phyloP scores from a whole-genome alignment of 2,888 invertebrate species.

The Hartigia nigra region DNA sequence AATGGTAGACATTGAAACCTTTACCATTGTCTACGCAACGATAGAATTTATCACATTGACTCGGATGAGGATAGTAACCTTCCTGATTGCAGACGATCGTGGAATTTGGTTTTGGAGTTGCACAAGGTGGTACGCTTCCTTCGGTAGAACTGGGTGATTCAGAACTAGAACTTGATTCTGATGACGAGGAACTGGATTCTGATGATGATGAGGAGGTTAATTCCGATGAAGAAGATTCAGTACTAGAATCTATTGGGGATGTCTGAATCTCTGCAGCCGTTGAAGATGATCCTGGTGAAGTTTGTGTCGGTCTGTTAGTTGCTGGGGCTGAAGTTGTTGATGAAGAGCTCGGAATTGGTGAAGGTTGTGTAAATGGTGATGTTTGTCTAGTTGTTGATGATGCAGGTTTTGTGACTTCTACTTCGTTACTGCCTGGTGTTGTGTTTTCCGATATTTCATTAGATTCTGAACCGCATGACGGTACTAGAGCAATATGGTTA shows the following conservation, averaged over 20 bases:
- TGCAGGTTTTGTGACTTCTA: constrained; percentile 20
- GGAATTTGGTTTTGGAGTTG: constrained; percentile 43
- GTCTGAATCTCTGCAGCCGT: not conserved
- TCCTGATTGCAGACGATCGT: constrained; percentile 67
- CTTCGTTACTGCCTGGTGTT: constrained; percentile 26
- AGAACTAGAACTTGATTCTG: constrained; percentile 15
- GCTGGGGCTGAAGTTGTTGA: constrained; percentile 10
- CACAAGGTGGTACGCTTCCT: constrained; percentile 29
- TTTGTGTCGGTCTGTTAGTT: constrained; percentile 18
- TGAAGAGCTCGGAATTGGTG: constrained; percentile 8
- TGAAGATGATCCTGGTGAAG: constrained; percentile 14
- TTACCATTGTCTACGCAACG: constrained; percentile 75
- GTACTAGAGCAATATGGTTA: constrained; percentile 69
- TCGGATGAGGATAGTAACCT: constrained; percentile 74
- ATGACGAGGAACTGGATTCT: constrained; percentile 14
- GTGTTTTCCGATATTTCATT: constrained; percentile 15
- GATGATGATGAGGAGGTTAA: constrained; percentile 18
- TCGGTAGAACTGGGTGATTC: constrained; percentile 23
- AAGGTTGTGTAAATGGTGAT: constrained; percentile 7
- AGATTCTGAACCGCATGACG: constrained; percentile 38
- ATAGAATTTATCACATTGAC: constrained; percentile 74
- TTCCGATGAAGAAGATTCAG: constrained; percentile 15
- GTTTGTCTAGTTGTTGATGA: constrained; percentile 22
- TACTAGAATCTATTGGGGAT: constrained; percentile 5
- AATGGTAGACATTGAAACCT: constrained; percentile 74